These are phyloP conservation scores for Diogma glabrata DNA, from an alignment of 2,888 invertebrate species.

Conservation along the genomic window DNA sequence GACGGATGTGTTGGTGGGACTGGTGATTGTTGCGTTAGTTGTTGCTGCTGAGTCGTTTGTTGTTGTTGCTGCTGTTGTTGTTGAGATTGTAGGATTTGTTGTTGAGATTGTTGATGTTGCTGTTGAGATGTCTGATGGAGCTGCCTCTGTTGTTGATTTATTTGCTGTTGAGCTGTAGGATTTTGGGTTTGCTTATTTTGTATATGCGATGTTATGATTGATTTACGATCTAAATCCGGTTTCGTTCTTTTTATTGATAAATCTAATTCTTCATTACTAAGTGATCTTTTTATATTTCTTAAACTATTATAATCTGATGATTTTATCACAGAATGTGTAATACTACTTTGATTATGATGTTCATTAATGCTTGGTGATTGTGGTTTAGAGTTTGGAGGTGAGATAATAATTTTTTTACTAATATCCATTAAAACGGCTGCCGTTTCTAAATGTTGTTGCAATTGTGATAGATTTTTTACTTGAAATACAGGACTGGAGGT, in stretches of 20 bases:
- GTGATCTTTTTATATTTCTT: slow-evolving; percentile 26
- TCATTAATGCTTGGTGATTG: slow-evolving; percentile 16
- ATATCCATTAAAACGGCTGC: slow-evolving; percentile 37
- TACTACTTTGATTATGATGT: slow-evolving; percentile 23
- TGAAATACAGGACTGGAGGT: slow-evolving; percentile 13
- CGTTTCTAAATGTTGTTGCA: slow-evolving; percentile 36
- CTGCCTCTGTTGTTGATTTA: slow-evolving; percentile 3
- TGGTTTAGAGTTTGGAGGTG: slow-evolving; percentile 35
- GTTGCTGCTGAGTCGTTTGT: not conserved
- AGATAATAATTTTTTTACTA: slow-evolving; percentile 36
- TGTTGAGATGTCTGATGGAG: not conserved
- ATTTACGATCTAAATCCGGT: not conserved
- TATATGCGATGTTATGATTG: not conserved
- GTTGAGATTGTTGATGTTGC: not conserved
- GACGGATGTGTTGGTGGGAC: not conserved
- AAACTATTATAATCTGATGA: slow-evolving; percentile 7
- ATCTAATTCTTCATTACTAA: slow-evolving; percentile 20
- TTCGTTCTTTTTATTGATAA: slow-evolving; percentile 19
- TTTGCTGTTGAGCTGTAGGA: not conserved
- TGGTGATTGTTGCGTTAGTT: not conserved
- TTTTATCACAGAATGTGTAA: slow-evolving; percentile 38
- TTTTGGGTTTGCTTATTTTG: slow-evolving; percentile 3
- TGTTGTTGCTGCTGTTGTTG: slow-evolving; percentile 7
- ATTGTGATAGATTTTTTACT: slow-evolving; percentile 25
- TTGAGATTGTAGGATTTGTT: not conserved